Evolutionary conservation across 2,797 vertebrate species (phyloP), one percentile per base, ranked within the genome.

Genomic region (Heterohyrax brucei): DNA sequence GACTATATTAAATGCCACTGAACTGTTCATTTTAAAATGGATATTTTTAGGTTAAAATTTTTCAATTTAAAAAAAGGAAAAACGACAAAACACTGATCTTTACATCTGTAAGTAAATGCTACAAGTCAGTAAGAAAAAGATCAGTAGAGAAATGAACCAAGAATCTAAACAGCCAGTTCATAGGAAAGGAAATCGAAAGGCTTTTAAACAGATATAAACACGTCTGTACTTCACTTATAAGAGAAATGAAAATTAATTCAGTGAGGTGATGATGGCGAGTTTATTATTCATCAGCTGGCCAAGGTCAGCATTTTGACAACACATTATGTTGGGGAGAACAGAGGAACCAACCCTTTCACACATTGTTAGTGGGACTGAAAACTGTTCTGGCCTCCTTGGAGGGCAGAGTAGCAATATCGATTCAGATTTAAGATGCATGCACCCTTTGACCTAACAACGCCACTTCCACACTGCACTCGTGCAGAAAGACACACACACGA

Each of bases 31-130:
- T 46, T 46, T 44, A 24, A 75, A 48, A 76, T 48, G 44, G 46
- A 24, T 46, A 48, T 46, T 76, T 48, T 76, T 26, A 48, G 3
- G 39, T 46, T 24, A 46, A 4, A 76, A 48, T 48, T 48, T 76
- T 24, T 75, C 39, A 21, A 73, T 39, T 64, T 30, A 68, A 68
- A 26, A 73, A 66, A 66, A 66, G 46, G 16, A 22, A 75, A 10
- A 9, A 75, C 1, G 4, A 14, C 62, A 44, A 73, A 95, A 77
- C 39, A 10, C 81, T n/a, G 56, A 39, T 64, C 93, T 77, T 86
- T 89, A 89, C 62, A 76, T 82, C 56, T 76, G 84, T 84, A 89
- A 79, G 87, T 80, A 94, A 56, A 84, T 56, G 82, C 82, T 66
- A 48, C 68, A 83, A 73, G 80, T 70, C 91, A 50, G 79, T 56